Evolutionary conservation across 2,113 vertebrate genomes (phyloP).

Genomic region (Trinectes maculatus): DNA sequence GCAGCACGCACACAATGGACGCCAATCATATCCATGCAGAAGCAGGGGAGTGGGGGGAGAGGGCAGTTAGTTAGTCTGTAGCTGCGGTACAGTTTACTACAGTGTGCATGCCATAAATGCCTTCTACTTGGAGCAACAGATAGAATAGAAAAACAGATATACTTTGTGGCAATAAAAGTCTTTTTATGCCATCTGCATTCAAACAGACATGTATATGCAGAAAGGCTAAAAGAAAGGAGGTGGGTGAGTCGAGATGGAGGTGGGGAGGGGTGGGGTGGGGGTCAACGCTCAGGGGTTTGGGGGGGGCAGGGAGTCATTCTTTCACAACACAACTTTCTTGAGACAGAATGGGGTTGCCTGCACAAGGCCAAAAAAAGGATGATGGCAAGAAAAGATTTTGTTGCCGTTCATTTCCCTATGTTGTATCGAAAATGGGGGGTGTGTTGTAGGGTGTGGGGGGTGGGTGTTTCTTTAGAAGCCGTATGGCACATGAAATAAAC

Average conservation of each 20-base stretch:
- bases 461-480: constrained; percentile 74
- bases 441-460: constrained; percentile 35
- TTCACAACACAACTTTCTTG: constrained; percentile 97
- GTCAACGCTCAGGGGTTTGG: constrained; percentile 39
- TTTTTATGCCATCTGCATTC: constrained; percentile 98
- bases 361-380: constrained; percentile 78
- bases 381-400: constrained; percentile 99
- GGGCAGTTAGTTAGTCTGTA: constrained; percentile 77
- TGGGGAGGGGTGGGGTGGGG: constrained; percentile 40
- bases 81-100: constrained; percentile 78
- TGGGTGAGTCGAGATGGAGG: constrained; percentile 55
- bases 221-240: constrained; percentile 75
- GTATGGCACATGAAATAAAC: constrained; percentile 82
- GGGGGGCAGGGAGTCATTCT: constrained; percentile 83
- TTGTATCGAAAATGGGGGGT: constrained; percentile 81
- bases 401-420: constrained; percentile 89
- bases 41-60: constrained; percentile 55
- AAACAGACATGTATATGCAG: constrained; percentile 85
- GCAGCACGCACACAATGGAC: constrained; percentile 83
- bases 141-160: constrained; percentile 91
- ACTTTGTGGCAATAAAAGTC: constrained; percentile 96
- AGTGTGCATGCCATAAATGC: constrained; percentile 89
- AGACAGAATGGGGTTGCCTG: constrained; percentile 82
- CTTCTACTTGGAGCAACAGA: constrained; percentile 84
- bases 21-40: constrained; percentile 86